phyloP scores from a whole-genome alignment of 2,888 invertebrate genomes.

The Miltochrista miniata region DNA sequence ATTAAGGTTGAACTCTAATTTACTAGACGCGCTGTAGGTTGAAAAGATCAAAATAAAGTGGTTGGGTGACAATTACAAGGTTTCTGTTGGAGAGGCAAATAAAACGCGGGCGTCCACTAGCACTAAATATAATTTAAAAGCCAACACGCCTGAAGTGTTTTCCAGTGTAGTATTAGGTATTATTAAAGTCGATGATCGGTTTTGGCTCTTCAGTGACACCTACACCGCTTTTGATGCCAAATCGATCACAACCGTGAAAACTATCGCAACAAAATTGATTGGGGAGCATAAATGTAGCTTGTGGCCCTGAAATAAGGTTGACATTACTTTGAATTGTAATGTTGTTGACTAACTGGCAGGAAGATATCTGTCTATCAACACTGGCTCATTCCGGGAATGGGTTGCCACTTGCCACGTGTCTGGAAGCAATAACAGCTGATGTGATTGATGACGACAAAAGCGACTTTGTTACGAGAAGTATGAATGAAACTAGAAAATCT shows the following conservation, averaged over 20 bases:
- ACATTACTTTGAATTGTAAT: conserved; percentile 36
- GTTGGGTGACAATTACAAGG: too few relatives aligned
- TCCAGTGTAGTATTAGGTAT: conserved; percentile 29
- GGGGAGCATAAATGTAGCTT: conserved; percentile 30
- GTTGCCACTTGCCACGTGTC: conserved; percentile 53
- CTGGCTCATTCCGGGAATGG: conserved; percentile 61
- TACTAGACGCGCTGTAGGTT: too few relatives aligned
- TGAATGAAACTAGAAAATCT: conserved; percentile 24
- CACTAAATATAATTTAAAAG: conserved; percentile 26
- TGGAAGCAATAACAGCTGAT: conserved; percentile 36
- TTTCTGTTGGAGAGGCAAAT: too few relatives aligned
- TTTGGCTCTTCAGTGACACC: conserved; percentile 56
- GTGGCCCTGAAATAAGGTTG: conserved; percentile 41
- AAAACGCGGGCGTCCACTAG: conserved; percentile 18
- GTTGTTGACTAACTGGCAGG: conserved; percentile 54
- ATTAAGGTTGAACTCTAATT: too few relatives aligned
- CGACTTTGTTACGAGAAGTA: conserved; percentile 39
- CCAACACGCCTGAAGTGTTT: conserved; percentile 14
- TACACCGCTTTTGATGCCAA: conserved; percentile 54
- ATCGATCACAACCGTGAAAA: conserved; percentile 57
- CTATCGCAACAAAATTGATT: conserved; percentile 36
- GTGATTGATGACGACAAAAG: conserved; percentile 40
- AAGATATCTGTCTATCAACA: conserved; percentile 72
- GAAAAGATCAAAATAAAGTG: too few relatives aligned
- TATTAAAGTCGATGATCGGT: conserved; percentile 57